phyloP scores from a whole-genome alignment of 2,888 invertebrate species.

The Andrena marginata region DNA sequence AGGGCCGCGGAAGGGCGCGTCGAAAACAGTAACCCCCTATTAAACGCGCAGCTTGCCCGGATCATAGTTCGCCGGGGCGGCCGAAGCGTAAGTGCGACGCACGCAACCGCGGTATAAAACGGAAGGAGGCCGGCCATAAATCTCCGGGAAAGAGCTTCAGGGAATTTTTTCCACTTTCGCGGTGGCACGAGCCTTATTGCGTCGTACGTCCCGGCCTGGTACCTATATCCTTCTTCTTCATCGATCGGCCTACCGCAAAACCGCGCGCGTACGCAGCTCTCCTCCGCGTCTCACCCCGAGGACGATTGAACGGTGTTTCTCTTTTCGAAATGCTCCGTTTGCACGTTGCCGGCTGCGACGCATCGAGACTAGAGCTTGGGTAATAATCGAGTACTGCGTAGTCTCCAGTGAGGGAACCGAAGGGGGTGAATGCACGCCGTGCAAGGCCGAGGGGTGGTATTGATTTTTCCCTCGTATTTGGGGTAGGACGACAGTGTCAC shows the following conservation, averaged over 20 bases:
- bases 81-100: background rate
- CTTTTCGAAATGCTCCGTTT: background rate
- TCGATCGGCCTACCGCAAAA: slow-evolving; percentile 63
- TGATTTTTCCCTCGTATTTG: slow-evolving; percentile 76
- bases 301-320: slow-evolving; percentile 17
- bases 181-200: slow-evolving; percentile 26
- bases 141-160: slow-evolving; percentile 8
- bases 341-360: background rate
- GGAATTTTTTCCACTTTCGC: slow-evolving; percentile 12
- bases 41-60: background rate
- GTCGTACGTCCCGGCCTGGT: slow-evolving; percentile 16
- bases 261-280: slow-evolving; percentile 18
- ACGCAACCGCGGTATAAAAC: background rate
- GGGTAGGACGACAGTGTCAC: slow-evolving; percentile 77
- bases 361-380: slow-evolving; percentile 4
- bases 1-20: background rate
- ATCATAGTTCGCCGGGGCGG: background rate
- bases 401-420: background rate
- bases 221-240: slow-evolving; percentile 3
- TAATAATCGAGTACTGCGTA: slow-evolving; percentile 1
- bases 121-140: slow-evolving; percentile 1
- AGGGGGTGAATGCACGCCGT: slow-evolving; percentile 42
- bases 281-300: background rate
- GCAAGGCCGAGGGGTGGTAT: slow-evolving; percentile 57
- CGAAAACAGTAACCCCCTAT: background rate